Evolutionary conservation across 2,113 vertebrate genomes (phyloP).

Genomic region (Mohoua ochrocephala): DNA sequence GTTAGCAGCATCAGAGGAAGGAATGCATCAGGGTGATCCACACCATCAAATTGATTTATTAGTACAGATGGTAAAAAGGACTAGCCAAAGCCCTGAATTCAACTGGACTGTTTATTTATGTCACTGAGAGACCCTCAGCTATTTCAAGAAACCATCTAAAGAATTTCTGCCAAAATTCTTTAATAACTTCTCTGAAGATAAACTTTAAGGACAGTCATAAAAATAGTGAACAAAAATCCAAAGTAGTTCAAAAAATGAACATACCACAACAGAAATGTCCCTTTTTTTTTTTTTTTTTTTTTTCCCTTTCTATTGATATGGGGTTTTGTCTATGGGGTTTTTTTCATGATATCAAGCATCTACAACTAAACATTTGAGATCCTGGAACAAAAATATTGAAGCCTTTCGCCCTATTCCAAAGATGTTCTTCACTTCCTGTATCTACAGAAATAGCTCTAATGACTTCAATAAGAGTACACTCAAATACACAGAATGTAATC

Average conservation of each 20-base stretch:
- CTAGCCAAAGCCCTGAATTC: slow-evolving; percentile 28
- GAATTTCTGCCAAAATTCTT: neutral
- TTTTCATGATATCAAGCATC: neutral
- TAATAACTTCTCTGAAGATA: neutral
- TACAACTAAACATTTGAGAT: neutral
- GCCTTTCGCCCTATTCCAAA: neutral
- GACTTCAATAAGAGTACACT: neutral
- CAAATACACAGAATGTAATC: neutral
- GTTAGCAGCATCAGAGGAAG: neutral
- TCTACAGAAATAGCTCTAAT: neutral
- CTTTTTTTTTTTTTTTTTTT: neutral
- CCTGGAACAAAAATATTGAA: neutral
- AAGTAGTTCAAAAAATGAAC: neutral
- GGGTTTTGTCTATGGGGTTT: fast-evolving
- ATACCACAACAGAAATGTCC: neutral
- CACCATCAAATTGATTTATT: slow-evolving; percentile 61
- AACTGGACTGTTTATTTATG: slow-evolving; percentile 51
- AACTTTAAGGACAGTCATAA: neutral
- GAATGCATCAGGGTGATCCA: slow-evolving; percentile 15
- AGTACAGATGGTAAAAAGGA: slow-evolving; percentile 48
- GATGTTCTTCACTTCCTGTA: neutral
- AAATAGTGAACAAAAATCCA: neutral
- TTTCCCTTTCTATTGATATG: neutral
- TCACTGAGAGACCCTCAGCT: neutral
- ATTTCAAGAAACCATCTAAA: slow-evolving; percentile 36